Conservation (phyloP, 2,113 vertebrate species). For the Vidua chalybeata region DNA sequence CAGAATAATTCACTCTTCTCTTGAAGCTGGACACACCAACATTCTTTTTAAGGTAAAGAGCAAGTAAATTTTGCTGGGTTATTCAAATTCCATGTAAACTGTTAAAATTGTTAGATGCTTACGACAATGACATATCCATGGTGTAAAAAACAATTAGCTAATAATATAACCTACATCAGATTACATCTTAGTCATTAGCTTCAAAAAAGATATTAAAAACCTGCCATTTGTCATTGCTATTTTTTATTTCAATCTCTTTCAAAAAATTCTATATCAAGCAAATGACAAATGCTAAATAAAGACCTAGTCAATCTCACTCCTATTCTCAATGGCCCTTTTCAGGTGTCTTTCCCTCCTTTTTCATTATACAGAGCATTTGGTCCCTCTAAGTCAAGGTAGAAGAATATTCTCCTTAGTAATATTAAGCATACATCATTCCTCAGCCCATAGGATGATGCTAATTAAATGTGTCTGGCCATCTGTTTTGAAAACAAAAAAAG, state of each 20-base stretch:
- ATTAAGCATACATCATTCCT: neutral
- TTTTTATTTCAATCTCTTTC: neutral
- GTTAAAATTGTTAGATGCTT: neutral
- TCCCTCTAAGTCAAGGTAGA: neutral
- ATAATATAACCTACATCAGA: neutral
- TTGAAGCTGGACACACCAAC: neutral
- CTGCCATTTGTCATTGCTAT: neutral
- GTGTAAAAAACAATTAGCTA: neutral
- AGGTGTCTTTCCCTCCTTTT: neutral
- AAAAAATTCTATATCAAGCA: neutral
- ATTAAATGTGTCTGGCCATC: neutral
- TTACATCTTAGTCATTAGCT: neutral
- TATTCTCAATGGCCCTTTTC: neutral
- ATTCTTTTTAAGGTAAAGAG: neutral
- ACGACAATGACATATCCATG: neutral
- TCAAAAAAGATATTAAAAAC: neutral
- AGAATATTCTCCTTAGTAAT: neutral
- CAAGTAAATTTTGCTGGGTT: neutral
- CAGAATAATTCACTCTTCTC: neutral
- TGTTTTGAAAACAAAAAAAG: neutral
- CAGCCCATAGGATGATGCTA: neutral
- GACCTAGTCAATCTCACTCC: neutral
- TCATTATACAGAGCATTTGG: neutral
- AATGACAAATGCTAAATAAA: neutral
- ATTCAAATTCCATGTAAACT: neutral